These are phyloP conservation scores for Erebia palarica DNA, from an alignment of 2,888 invertebrate genomes.

Conservation along the genomic window DNA sequence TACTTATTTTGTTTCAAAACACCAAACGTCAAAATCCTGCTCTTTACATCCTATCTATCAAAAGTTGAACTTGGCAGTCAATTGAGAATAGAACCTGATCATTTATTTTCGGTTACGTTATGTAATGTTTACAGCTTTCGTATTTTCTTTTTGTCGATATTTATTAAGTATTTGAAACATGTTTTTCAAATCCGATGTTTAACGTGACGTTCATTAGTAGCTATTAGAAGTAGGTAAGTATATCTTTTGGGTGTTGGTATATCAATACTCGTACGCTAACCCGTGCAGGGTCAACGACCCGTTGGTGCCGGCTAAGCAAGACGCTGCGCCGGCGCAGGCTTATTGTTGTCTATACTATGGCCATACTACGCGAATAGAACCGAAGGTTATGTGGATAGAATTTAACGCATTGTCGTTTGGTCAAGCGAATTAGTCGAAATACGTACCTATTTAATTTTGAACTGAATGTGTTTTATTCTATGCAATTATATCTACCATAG, in stretches of 20 bases:
- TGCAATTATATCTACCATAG: too few species aligned
- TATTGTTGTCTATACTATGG: constrained; percentile 65
- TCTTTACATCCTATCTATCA: too few species aligned
- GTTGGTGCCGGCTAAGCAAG: constrained; percentile 54
- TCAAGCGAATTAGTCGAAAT: constrained; percentile 5
- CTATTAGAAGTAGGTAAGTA: not conserved
- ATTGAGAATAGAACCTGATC: too few species aligned
- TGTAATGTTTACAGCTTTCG: too few species aligned
- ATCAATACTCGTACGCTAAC: constrained; percentile 63
- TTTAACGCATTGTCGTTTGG: constrained; percentile 7
- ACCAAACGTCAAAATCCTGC: too few species aligned
- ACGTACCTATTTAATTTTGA: not conserved
- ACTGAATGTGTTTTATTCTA: not conserved
- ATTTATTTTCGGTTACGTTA: too few species aligned
- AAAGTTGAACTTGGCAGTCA: too few species aligned
- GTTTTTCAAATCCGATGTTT: not conserved
- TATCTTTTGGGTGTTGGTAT: constrained; percentile 9
- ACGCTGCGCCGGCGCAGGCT: constrained; percentile 66
- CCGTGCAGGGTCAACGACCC: constrained; percentile 68
- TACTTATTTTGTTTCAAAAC: too few species aligned
- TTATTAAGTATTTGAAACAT: too few species aligned
- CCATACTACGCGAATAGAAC: constrained; percentile 26
- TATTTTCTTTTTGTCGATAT: too few species aligned
- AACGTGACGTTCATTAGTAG: not conserved
- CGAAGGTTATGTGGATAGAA: constrained; percentile 18